phyloP scores from a whole-genome alignment of 2,888 invertebrate species.

The Ophion costatus region DNA sequence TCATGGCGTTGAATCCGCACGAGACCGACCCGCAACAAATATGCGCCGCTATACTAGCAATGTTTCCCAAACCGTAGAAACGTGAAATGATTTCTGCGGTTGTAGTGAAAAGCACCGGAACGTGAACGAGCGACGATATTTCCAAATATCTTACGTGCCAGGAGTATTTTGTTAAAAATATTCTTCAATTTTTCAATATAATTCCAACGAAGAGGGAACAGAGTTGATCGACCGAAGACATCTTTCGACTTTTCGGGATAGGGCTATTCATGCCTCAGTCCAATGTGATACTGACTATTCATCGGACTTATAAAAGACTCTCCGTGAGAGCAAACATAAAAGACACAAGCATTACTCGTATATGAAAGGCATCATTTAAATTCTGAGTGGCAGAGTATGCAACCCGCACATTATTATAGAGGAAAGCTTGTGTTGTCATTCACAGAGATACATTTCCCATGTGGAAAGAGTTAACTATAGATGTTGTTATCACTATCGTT shows the following conservation, averaged over 20 bases:
- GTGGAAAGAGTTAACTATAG: slow-evolving; percentile 6
- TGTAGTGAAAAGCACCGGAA: not conserved
- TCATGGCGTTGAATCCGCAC: slow-evolving; percentile 94
- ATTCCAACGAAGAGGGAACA: not conserved
- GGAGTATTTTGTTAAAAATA: slow-evolving; percentile 3
- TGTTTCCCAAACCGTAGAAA: slow-evolving; percentile 86
- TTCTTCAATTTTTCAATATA: not conserved
- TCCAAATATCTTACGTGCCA: slow-evolving; percentile 11
- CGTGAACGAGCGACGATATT: not conserved
- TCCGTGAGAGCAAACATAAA: slow-evolving; percentile 62
- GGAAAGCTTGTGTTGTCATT: slow-evolving; percentile 22
- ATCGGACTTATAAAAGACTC: slow-evolving; percentile 63
- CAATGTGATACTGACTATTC: slow-evolving; percentile 67
- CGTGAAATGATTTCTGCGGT: not conserved
- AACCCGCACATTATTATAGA: slow-evolving; percentile 14
- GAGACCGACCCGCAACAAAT: slow-evolving; percentile 95
- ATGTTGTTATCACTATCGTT: slow-evolving; percentile 9
- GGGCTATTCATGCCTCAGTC: slow-evolving; percentile 38
- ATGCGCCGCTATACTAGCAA: slow-evolving; percentile 92
- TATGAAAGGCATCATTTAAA: slow-evolving; percentile 46
- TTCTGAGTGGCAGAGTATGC: slow-evolving; percentile 27
- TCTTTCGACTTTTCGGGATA: slow-evolving; percentile 45
- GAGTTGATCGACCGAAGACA: slow-evolving; percentile 3
- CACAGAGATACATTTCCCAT: slow-evolving; percentile 21
- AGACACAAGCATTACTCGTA: slow-evolving; percentile 50